These are phyloP conservation scores for Harmothoe impar DNA, from an alignment of 2,888 invertebrate genomes.

Conservation along the genomic window DNA sequence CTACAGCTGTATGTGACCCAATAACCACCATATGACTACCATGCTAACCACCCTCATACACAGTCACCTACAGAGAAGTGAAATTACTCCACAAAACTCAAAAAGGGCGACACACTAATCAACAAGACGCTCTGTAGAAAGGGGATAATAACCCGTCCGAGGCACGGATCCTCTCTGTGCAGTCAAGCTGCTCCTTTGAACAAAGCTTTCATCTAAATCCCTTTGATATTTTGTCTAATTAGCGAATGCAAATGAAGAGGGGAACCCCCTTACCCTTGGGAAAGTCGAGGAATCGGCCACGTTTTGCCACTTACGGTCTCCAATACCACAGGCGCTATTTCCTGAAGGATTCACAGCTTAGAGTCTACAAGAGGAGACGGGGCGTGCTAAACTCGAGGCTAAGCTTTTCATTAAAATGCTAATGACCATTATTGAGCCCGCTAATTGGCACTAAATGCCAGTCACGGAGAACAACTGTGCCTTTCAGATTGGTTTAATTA, in stretches of 20 bases:
- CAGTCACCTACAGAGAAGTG: neutral
- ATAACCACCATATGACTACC: neutral
- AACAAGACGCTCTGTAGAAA: neutral
- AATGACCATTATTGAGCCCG: conserved; percentile 49
- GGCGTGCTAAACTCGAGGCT: conserved; percentile 42
- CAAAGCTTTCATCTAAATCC: conserved; percentile 14
- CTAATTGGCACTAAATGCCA: conserved; percentile 59
- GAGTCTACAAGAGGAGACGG: conserved; percentile 1
- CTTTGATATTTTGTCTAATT: conserved; percentile 55
- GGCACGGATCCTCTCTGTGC: too few relatives aligned
- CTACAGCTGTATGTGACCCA: neutral
- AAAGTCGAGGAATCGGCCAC: neutral
- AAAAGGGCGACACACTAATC: neutral
- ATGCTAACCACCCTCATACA: too few relatives aligned
- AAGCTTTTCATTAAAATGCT: conserved; percentile 52
- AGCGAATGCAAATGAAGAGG: conserved; percentile 36
- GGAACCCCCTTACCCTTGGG: neutral
- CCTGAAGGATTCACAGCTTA: conserved; percentile 40
- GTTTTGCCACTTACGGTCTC: conserved; percentile 42
- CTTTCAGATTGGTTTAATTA: conserved; percentile 45
- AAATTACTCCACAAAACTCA: neutral
- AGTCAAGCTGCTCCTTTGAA: neutral
- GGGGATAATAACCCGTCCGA: neutral
- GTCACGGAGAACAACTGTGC: conserved; percentile 43
- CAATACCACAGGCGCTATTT: neutral